Evolutionary conservation across 2,888 invertebrate species (phyloP).

Genomic region (Heliconius charithonia): DNA sequence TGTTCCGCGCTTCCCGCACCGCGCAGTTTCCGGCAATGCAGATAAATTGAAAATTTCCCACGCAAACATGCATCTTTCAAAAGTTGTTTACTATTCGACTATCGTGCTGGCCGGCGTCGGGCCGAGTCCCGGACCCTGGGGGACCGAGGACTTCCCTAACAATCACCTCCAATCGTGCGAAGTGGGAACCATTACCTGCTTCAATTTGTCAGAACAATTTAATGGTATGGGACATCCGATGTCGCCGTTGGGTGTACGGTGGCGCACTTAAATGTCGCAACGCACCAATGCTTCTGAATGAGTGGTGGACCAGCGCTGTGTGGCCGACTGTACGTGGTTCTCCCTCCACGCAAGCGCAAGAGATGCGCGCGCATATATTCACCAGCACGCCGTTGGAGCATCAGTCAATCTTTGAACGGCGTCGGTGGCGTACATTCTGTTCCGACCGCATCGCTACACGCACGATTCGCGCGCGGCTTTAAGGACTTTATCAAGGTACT

Average conservation of each 20-base stretch:
- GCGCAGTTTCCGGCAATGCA: constrained; percentile 33
- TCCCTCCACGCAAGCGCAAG: constrained; percentile 76
- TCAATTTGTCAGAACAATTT: constrained; percentile 50
- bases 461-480: constrained; percentile 52
- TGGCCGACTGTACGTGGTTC: constrained; percentile 50
- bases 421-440: constrained; percentile 55
- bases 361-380: constrained; percentile 81
- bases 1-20: background rate
- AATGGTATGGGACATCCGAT: constrained; percentile 51
- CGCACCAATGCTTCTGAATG: constrained; percentile 44
- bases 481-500: constrained; percentile 51
- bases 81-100: constrained; percentile 1
- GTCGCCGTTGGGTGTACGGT: constrained; percentile 46
- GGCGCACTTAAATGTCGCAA: constrained; percentile 39
- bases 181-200: constrained; percentile 44
- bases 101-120: background rate
- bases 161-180: constrained; percentile 39
- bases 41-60: constrained; percentile 36
- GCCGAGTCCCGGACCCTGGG: background rate
- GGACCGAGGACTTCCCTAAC: constrained; percentile 36
- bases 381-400: constrained; percentile 63
- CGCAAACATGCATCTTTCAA: constrained; percentile 21
- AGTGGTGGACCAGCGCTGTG: constrained; percentile 37
- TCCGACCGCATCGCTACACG: constrained; percentile 42
- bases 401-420: constrained; percentile 72